Evolutionary conservation across 2,797 vertebrate species (phyloP).

Genomic region (Ambastaia sidthimunki): DNA sequence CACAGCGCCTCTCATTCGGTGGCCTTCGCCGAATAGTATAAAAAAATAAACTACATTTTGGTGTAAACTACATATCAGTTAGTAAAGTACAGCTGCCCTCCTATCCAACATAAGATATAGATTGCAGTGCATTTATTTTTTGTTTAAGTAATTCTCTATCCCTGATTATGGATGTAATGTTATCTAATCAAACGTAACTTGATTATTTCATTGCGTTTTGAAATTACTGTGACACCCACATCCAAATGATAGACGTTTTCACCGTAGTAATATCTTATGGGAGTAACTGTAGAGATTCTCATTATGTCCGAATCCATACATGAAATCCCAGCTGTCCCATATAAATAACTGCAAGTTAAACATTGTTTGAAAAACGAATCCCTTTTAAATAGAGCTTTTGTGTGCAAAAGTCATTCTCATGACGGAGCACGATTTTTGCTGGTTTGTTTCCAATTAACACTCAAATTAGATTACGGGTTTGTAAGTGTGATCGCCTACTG

Average conservation of each 20-base stretch:
- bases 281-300: no score
- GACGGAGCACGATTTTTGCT: not conserved
- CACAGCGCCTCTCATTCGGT: not conserved
- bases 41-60: not conserved
- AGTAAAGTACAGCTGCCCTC: no score
- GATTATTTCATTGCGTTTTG: no score
- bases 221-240: no score
- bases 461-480: constrained; percentile 14
- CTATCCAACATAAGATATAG: no score
- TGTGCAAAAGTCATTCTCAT: not conserved
- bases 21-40: not conserved
- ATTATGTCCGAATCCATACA: not conserved
- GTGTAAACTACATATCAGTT: no score
- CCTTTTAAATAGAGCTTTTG: not conserved
- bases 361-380: not conserved
- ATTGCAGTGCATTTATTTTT: no score
- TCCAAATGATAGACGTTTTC: no score
- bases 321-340: not conserved
- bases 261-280: no score
- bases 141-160: no score
- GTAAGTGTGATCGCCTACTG: not conserved
- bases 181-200: no score
- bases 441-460: constrained; percentile 40
- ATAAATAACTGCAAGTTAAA: not conserved
- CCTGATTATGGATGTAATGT: no score